Evolutionary conservation across 2,888 invertebrate species (phyloP).

Genomic region (Idaea straminata): DNA sequence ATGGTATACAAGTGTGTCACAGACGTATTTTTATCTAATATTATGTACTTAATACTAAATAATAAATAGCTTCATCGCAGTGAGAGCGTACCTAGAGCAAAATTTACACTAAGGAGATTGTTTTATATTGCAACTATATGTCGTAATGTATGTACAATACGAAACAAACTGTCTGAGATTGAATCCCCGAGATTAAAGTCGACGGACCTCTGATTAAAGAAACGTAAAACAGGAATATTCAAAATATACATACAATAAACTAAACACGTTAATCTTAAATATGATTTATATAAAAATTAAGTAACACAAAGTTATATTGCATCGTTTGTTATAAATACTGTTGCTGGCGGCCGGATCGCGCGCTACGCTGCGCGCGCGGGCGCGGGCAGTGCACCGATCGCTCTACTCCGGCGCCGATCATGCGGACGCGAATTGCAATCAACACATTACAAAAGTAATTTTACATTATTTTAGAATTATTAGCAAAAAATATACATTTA

Average conservation of each 20-base stretch:
- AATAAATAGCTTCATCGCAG: slow-evolving; percentile 75
- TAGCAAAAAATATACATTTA: slow-evolving; percentile 79
- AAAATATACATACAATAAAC: slow-evolving; percentile 75
- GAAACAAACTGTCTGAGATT: slow-evolving; percentile 67
- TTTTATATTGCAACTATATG: slow-evolving; percentile 67
- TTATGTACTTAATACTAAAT: slow-evolving; percentile 75
- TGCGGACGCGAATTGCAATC: slow-evolving; percentile 35
- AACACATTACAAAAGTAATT: slow-evolving; percentile 31
- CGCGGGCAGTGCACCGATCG: not conserved
- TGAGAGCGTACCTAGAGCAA: slow-evolving; percentile 70
- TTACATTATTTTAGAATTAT: slow-evolving; percentile 50
- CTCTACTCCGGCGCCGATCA: not conserved
- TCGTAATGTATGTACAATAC: slow-evolving; percentile 64
- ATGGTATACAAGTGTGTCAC: slow-evolving; percentile 77
- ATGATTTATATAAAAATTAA: slow-evolving; percentile 73
- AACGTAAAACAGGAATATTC: slow-evolving; percentile 45
- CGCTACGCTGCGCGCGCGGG: slow-evolving; percentile 4
- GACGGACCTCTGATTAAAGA: slow-evolving; percentile 59
- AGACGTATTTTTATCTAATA: slow-evolving; percentile 66
- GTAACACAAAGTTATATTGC: slow-evolving; percentile 75
- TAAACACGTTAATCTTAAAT: slow-evolving; percentile 56
- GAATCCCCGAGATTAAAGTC: slow-evolving; percentile 75
- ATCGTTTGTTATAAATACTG: slow-evolving; percentile 65
- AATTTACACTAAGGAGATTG: slow-evolving; percentile 76
- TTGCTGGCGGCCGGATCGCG: slow-evolving; percentile 1